Conservation (phyloP, 2,888 invertebrate species). For the Hydraecia micacea region DNA sequence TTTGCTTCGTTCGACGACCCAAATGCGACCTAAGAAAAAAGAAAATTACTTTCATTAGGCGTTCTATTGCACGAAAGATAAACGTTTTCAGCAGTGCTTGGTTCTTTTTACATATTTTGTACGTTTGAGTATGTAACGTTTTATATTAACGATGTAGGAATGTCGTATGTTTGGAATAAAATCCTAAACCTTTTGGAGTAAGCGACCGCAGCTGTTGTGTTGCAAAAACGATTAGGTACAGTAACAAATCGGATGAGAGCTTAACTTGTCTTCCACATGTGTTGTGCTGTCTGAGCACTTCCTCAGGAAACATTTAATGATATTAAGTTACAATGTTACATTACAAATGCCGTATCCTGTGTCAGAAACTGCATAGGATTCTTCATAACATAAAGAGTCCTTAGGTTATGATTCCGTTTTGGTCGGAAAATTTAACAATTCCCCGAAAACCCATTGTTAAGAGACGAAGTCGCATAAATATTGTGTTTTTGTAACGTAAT, state of each 20-base stretch:
- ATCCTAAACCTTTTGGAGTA: conserved; percentile 5
- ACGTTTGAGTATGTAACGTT: conserved; percentile 4
- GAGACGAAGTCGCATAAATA: conserved; percentile 27
- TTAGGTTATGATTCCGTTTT: conserved; percentile 1
- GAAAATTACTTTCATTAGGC: conserved; percentile 49
- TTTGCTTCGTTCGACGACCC: conserved; percentile 37
- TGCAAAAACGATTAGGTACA: conserved; percentile 47
- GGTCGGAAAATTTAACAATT: background rate
- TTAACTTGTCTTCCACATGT: conserved; percentile 47
- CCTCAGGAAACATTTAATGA: conserved; percentile 43
- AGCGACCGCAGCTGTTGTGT: conserved; percentile 6
- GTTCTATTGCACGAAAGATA: conserved; percentile 33
- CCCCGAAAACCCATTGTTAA: conserved; percentile 2
- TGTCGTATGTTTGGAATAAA: conserved; percentile 28
- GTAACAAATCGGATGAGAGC: conserved; percentile 44
- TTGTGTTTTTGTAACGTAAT: conserved; percentile 57
- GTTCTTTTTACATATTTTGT: conserved; percentile 8
- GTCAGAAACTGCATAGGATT: background rate
- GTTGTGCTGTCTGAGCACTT: conserved; percentile 26
- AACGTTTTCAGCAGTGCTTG: conserved; percentile 14
- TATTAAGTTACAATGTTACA: conserved; percentile 25
- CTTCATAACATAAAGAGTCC: too few species aligned
- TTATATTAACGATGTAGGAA: conserved; percentile 33
- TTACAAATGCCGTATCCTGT: conserved; percentile 14
- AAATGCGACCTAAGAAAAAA: conserved; percentile 47